These are phyloP conservation scores for Cygnus olor DNA, from an alignment of 2,797 vertebrate genomes.

Conservation along the genomic window DNA sequence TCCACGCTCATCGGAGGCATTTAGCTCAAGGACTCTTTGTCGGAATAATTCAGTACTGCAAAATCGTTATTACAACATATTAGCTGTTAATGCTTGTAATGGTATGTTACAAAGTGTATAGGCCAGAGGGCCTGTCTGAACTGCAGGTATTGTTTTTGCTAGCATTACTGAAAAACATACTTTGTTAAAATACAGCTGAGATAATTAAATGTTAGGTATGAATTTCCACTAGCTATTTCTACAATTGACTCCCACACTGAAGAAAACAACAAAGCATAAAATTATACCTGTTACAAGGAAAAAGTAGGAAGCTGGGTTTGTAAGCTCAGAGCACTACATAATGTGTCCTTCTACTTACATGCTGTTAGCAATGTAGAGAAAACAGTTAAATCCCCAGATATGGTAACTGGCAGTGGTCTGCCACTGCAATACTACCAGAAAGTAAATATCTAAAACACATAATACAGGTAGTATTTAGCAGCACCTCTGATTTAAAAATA, in stretches of 20 bases:
- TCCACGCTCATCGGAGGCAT: conserved; percentile 96
- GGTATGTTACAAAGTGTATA: neutral
- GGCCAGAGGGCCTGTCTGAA: neutral
- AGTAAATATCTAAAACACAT: neutral
- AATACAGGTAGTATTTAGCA: neutral
- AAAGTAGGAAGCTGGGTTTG: neutral
- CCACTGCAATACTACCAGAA: neutral
- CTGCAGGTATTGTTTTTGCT: neutral
- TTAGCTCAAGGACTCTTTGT: conserved; percentile 94
- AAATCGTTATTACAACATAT: conserved; percentile 26
- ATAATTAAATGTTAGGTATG: neutral
- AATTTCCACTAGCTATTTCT: conserved; percentile 18
- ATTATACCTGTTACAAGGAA: neutral
- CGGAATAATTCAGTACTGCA: conserved; percentile 89
- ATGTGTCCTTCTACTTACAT: neutral
- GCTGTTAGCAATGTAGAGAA: neutral
- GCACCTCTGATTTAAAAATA: neutral
- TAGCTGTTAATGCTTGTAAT: neutral
- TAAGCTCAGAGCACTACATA: neutral
- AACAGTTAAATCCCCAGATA: neutral
- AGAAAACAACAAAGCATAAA: neutral
- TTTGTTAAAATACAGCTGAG: neutral
- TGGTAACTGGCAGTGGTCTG: neutral
- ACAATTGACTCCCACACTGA: neutral
- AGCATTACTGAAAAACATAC: neutral